A percentile compares a stretch with the other conserved stretches of the same genome.
Conservation (phyloP, 2,113 vertebrate genomes). For the Heliornis fulica region DNA sequence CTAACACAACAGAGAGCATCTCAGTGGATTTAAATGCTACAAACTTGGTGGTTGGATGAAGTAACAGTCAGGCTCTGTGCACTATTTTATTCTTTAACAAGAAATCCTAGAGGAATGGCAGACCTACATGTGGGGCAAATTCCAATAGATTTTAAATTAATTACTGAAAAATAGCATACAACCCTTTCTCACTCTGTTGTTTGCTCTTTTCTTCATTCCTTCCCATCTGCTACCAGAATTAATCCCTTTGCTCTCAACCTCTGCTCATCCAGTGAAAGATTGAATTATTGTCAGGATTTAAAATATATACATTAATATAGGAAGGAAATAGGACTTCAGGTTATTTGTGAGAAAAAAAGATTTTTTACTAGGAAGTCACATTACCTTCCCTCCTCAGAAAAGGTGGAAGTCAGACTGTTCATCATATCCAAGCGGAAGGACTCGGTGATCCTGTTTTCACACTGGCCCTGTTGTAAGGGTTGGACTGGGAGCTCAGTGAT, state of each 20-base stretch:
- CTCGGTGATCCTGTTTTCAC: background rate
- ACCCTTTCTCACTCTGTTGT: background rate
- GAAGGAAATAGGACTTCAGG: background rate
- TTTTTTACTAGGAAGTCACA: background rate
- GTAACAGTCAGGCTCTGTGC: constrained; percentile 2
- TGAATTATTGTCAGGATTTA: background rate
- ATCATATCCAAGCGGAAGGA: background rate
- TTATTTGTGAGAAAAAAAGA: background rate
- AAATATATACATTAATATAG: background rate
- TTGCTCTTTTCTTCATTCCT: background rate
- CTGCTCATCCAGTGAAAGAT: background rate
- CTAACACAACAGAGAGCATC: background rate
- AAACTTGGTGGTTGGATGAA: constrained; percentile 23
- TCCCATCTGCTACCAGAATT: background rate
- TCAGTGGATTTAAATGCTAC: constrained; percentile 56
- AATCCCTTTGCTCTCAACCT: background rate
- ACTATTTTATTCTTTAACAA: background rate
- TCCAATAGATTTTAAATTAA: background rate
- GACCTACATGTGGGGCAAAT: background rate
- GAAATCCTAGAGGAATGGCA: background rate
- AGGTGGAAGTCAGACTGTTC: background rate
- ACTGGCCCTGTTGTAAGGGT: background rate
- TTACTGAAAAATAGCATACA: background rate
- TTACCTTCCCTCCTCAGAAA: background rate
- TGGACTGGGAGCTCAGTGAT: background rate